phyloP scores from a whole-genome alignment of 2,113 vertebrate species.

The Spilogale gracilis region DNA sequence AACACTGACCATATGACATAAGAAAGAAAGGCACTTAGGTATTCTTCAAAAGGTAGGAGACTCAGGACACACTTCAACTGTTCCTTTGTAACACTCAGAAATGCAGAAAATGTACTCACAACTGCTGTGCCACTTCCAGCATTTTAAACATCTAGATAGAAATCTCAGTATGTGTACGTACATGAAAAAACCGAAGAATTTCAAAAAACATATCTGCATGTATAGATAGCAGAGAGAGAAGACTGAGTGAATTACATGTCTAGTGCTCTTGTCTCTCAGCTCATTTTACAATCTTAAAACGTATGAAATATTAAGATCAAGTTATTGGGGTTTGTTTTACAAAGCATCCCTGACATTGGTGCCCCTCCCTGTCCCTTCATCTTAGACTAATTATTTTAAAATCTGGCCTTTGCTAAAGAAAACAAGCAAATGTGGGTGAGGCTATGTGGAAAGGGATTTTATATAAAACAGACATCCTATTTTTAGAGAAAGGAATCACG shows the following conservation, averaged over 20 bases:
- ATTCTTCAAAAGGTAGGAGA: neutral
- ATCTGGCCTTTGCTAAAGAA: conserved; percentile 55
- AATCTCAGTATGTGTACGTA: neutral
- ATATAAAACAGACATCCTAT: conserved; percentile 67
- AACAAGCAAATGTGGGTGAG: conserved; percentile 66
- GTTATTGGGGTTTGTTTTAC: neutral
- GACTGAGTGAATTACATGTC: neutral
- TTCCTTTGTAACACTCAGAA: neutral
- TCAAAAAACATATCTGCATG: neutral
- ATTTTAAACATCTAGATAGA: neutral
- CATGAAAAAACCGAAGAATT: neutral
- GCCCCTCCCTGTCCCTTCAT: neutral
- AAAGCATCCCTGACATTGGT: conserved; percentile 30
- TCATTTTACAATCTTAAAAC: conserved; percentile 58
- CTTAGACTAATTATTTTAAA: conserved; percentile 74
- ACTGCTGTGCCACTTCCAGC: neutral
- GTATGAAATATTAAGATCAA: conserved; percentile 62
- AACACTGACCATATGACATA: neutral
- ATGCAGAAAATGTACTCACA: neutral
- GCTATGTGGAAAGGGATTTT: conserved; percentile 47
- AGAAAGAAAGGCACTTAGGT: neutral
- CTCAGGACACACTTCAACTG: neutral
- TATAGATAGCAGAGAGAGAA: neutral
- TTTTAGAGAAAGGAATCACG: conserved; percentile 57
- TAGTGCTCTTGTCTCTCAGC: neutral